phyloP scores from a whole-genome alignment of 2,888 invertebrate species.

The Leptinotarsa tumamoca region DNA sequence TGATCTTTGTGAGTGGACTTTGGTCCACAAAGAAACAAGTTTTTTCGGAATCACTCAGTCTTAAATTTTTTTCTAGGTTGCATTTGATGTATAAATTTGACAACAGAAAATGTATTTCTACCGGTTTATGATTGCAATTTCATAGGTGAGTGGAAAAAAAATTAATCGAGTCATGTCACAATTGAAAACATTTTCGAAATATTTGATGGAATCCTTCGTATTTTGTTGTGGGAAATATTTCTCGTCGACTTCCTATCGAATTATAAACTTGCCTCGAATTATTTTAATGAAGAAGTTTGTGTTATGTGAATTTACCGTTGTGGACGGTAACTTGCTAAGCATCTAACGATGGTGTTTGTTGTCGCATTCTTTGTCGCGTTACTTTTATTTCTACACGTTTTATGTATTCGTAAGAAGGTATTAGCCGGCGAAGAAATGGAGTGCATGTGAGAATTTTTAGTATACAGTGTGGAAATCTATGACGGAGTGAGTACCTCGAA shows the following conservation, averaged over 20 bases:
- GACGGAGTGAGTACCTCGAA: too few species aligned
- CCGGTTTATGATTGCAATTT: too few species aligned
- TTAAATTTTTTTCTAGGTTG: too few species aligned
- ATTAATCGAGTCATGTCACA: too few species aligned
- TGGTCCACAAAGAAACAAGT: too few species aligned
- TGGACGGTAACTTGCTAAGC: slow-evolving; percentile 27
- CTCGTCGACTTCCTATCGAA: slow-evolving; percentile 11
- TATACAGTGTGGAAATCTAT: too few species aligned
- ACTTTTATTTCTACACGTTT: slow-evolving; percentile 18
- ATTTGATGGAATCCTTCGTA: neutral
- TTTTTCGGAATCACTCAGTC: too few species aligned
- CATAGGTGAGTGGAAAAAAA: too few species aligned
- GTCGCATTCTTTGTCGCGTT: slow-evolving; percentile 20
- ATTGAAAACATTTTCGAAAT: neutral
- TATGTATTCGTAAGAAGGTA: slow-evolving; percentile 16
- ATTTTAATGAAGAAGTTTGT: slow-evolving; percentile 27
- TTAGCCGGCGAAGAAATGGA: neutral
- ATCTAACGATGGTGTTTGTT: slow-evolving; percentile 24
- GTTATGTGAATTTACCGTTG: slow-evolving; percentile 28
- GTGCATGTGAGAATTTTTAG: neutral
- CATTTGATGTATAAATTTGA: too few species aligned
- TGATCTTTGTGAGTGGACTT: too few species aligned
- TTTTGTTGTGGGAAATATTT: slow-evolving; percentile 19
- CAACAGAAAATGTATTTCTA: too few species aligned
- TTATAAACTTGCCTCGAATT: slow-evolving; percentile 24